Evolutionary conservation across 1,140 invertebrate species (phyloP).

Genomic region (Cotesia glomerata): DNA sequence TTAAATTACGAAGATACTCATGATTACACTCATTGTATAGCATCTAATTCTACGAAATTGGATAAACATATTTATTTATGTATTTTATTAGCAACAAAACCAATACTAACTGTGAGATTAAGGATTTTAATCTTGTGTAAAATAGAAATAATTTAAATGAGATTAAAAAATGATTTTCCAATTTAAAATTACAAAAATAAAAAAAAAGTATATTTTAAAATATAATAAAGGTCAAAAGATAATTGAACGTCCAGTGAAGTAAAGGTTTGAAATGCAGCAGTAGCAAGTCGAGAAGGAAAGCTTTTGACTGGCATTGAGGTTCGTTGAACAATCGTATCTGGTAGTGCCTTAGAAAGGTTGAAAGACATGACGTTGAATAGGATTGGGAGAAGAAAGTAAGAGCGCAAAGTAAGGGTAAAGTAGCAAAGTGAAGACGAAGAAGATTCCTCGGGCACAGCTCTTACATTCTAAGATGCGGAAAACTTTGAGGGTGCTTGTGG

Average conservation of each 20-base stretch:
- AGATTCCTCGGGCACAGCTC: neutral
- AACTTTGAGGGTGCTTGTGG: conserved; percentile 24
- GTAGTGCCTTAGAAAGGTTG: neutral
- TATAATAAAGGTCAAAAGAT: neutral
- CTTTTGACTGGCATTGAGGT: conserved; percentile 19
- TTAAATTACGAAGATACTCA: neutral
- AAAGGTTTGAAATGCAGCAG: neutral
- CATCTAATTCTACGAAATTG: too few relatives aligned
- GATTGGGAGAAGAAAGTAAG: neutral
- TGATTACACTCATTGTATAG: neutral
- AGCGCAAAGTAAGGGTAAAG: neutral
- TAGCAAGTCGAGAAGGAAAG: neutral
- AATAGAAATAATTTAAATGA: too few relatives aligned
- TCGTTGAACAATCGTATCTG: conserved; percentile 29
- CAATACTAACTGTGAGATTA: too few relatives aligned
- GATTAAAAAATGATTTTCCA: too few relatives aligned
- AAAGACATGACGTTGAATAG: neutral
- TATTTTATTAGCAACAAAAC: too few relatives aligned
- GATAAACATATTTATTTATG: too few relatives aligned
- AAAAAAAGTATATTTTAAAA: too few relatives aligned
- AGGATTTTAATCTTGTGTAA: too few relatives aligned
- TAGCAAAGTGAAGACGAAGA: too few relatives aligned
- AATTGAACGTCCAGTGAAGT: neutral
- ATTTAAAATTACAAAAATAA: neutral
- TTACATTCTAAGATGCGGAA: conserved; percentile 27